These are phyloP conservation scores for Apis florea DNA, from an alignment of 1,140 invertebrate species.

Conservation along the genomic window DNA sequence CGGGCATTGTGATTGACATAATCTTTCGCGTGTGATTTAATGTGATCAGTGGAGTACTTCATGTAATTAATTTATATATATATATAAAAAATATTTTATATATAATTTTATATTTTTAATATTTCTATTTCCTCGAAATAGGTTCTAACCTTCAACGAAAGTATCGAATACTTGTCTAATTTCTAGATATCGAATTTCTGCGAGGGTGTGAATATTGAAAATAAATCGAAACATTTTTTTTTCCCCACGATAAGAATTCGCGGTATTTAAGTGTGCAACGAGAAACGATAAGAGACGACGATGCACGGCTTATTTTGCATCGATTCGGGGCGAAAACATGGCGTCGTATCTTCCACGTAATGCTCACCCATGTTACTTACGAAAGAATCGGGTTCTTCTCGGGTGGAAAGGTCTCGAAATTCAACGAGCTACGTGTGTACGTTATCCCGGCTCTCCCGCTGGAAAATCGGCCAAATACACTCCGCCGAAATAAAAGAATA, in stretches of 20 bases:
- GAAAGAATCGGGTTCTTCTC: background rate
- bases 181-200: background rate
- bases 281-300: background rate
- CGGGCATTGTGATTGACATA: no score
- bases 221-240: no score
- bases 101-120: no score
- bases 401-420: constrained; percentile 23
- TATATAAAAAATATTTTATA: no score
- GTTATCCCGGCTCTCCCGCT: constrained; percentile 4
- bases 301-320: constrained; percentile 9
- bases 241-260: background rate
- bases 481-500: background rate
- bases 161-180: background rate
- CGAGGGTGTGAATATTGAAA: no score
- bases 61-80: no score
- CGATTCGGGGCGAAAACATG: background rate
- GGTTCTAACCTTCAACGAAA: no score
- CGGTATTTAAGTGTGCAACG: background rate
- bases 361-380: constrained; percentile 10
- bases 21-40: no score
- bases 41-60: no score
- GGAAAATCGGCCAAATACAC: constrained; percentile 12
- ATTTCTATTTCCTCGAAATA: no score
- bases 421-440: constrained; percentile 19
- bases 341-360: constrained; percentile 25